Evolutionary conservation across 2,113 vertebrate genomes (phyloP).

Genomic region (Nansenia antarctica): DNA sequence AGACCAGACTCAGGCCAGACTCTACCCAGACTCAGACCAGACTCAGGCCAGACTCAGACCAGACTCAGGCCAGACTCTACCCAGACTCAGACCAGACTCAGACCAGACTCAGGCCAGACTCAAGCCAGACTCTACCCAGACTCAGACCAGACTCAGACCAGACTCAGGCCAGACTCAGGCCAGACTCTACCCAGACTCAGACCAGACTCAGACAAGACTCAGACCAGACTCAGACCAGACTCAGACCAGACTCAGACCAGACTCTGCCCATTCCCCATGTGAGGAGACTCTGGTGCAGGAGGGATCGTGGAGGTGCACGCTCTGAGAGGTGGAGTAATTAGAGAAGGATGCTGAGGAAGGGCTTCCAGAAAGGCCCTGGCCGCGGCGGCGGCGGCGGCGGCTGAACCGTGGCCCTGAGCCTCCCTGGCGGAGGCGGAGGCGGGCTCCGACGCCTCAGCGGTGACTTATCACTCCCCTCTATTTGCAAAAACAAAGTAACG

Average conservation of each 20-base stretch:
- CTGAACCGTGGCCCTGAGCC: background rate
- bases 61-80: background rate
- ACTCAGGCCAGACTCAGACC: background rate
- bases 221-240: background rate
- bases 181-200: background rate
- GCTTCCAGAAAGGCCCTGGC: background rate
- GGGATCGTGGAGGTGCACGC: background rate
- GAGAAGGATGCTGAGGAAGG: background rate
- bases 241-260: constrained; percentile 8
- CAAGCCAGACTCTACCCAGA: background rate
- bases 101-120: no score
- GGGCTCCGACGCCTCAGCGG: constrained; percentile 46
- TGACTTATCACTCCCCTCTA: constrained; percentile 39
- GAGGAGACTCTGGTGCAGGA: background rate
- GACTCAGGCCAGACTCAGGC: no score
- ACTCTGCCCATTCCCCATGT: background rate
- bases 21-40: constrained; percentile 6
- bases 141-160: background rate
- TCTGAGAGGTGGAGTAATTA: background rate
- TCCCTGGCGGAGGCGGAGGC: no score
- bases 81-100: background rate
- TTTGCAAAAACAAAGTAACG: constrained; percentile 62
- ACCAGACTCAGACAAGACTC: background rate
- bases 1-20: background rate
- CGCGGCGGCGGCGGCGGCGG: constrained; percentile 44